Evolutionary conservation across 2,113 vertebrate species (phyloP).

Genomic region (Scolopax mira): DNA sequence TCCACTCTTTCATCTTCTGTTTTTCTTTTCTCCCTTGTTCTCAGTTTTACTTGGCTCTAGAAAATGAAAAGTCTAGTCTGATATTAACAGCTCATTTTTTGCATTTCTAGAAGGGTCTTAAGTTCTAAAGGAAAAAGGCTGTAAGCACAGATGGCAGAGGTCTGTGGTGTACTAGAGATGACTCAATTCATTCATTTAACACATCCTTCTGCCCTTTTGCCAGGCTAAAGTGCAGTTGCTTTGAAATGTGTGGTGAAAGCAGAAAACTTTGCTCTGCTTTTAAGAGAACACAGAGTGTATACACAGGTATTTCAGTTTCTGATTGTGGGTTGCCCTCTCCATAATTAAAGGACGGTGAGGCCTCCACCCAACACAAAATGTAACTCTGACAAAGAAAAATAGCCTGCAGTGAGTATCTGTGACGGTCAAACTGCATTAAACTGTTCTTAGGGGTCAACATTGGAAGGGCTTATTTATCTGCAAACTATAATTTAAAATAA

Average conservation of each 20-base stretch:
- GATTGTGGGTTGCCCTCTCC: background rate
- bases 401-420: background rate
- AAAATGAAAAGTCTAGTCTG: background rate
- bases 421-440: background rate
- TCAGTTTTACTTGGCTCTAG: background rate
- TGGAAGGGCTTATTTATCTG: background rate
- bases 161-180: background rate
- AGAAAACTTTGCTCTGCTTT: background rate
- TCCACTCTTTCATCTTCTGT: background rate
- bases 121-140: background rate
- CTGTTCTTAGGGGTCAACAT: background rate
- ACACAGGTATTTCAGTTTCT: background rate
- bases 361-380: background rate
- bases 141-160: slow-evolving; percentile 4
- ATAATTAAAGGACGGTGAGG: background rate
- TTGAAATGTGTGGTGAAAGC: background rate
- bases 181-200: background rate
- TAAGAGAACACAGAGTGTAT: background rate
- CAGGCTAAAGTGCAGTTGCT: background rate
- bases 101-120: background rate
- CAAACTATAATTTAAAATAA: background rate
- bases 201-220: background rate
- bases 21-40: background rate
- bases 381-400: background rate
- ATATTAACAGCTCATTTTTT: background rate